phyloP scores from a whole-genome alignment of 30 jellyfish, hydroid and myxozoan genomes.

The Phacellophora camtschatica region DNA sequence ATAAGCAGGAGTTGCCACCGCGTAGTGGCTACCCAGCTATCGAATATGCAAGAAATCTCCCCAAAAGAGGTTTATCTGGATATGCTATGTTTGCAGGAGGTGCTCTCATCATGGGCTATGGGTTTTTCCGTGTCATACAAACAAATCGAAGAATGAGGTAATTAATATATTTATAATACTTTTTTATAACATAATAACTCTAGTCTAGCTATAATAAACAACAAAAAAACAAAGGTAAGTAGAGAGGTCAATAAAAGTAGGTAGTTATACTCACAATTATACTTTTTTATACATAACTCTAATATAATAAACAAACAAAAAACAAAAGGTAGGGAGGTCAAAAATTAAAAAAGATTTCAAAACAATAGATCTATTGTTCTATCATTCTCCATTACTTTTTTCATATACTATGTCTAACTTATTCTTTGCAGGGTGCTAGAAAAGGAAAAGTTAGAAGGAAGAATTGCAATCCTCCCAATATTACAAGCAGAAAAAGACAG shows the following conservation, averaged over 20 bases:
- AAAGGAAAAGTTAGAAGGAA: constrained; percentile 75
- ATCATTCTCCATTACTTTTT: neutral
- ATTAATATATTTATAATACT: neutral
- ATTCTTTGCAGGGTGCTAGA: constrained; percentile 63
- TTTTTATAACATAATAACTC: too few species aligned
- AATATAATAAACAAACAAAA: too few species aligned
- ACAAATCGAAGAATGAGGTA: constrained; percentile 83
- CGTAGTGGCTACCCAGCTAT: constrained; percentile 92
- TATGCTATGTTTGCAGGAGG: constrained; percentile 77
- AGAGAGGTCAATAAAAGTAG: too few species aligned
- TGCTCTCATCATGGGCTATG: constrained; percentile 77
- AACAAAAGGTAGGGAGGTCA: too few species aligned
- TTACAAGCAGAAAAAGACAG: constrained; percentile 95
- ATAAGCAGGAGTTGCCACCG: constrained; percentile 99
- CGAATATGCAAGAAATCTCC: constrained; percentile 69
- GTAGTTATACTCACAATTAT: too few species aligned
- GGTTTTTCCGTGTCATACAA: constrained; percentile 62
- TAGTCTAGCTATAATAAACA: too few species aligned
- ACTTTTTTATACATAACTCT: too few species aligned
- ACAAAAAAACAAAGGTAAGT: too few species aligned
- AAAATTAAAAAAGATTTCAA: neutral
- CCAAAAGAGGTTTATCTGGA: constrained; percentile 97
- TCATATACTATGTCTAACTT: neutral
- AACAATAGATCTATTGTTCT: neutral
- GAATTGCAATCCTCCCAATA: constrained; percentile 81